These are phyloP conservation scores for Heliornis fulica DNA, from an alignment of 2,113 vertebrate genomes.

Conservation along the genomic window DNA sequence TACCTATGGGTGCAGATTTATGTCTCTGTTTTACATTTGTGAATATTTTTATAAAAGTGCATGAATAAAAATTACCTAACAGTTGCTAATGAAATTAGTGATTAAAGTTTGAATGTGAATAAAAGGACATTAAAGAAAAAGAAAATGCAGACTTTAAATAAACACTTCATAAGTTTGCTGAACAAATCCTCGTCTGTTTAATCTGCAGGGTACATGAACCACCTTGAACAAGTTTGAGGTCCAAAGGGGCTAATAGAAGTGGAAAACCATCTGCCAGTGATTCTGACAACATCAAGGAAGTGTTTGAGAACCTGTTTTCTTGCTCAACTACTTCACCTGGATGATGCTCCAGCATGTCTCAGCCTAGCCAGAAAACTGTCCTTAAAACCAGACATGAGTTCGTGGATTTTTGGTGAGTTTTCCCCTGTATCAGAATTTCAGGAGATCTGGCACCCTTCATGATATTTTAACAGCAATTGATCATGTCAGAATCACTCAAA, in stretches of 20 bases:
- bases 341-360: neutral
- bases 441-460: neutral
- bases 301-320: neutral
- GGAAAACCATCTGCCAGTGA: neutral
- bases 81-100: fast-evolving
- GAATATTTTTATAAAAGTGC: neutral
- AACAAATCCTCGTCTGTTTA: neutral
- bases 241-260: neutral
- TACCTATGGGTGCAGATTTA: neutral
- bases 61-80: neutral
- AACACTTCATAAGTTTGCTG: neutral
- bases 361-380: neutral
- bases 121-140: neutral
- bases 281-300: neutral
- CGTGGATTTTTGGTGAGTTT: neutral
- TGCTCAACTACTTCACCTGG: neutral
- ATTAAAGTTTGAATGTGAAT: neutral
- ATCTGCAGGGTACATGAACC: neutral
- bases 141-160: neutral
- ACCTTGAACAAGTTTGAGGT: neutral
- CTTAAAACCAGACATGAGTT: neutral
- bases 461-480: neutral
- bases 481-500: neutral
- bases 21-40: neutral
- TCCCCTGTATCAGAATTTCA: neutral